phyloP scores from a whole-genome alignment of 2,888 invertebrate species.

The Deilephila elpenor region DNA sequence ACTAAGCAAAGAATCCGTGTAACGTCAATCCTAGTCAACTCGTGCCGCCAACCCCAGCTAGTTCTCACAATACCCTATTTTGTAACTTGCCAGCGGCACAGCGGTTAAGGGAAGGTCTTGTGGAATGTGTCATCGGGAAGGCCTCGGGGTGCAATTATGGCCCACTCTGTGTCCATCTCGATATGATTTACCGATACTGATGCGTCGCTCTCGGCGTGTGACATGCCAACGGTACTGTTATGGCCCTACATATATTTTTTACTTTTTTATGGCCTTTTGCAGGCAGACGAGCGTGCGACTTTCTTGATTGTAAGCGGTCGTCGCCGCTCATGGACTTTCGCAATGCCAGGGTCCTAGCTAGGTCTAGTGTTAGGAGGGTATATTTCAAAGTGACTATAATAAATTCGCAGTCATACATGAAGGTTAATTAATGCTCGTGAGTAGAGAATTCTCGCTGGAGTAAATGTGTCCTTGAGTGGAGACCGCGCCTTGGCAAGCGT shows the following conservation, averaged over 20 bases:
- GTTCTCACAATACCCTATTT: not conserved
- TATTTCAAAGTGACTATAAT: too few species aligned
- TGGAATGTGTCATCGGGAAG: conserved; percentile 76
- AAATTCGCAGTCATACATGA: too few species aligned
- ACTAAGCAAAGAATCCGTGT: not conserved
- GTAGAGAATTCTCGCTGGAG: too few species aligned
- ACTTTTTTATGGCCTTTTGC: too few species aligned
- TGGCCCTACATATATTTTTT: not conserved
- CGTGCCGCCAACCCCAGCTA: not conserved
- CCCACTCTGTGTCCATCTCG: conserved; percentile 56
- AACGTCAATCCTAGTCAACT: not conserved
- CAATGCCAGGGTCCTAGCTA: too few species aligned
- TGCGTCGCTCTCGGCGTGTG: conserved; percentile 61
- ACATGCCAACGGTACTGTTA: conserved; percentile 10
- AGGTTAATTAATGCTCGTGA: too few species aligned
- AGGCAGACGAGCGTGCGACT: too few species aligned
- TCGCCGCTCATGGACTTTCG: too few species aligned
- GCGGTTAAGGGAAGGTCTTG: conserved; percentile 59
- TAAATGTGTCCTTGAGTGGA: too few species aligned
- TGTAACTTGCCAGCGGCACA: conserved; percentile 27
- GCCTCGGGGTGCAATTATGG: conserved; percentile 72
- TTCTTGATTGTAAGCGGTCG: too few species aligned
- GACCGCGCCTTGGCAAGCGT: too few species aligned
- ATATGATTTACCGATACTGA: conserved; percentile 72
- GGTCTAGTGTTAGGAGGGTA: too few species aligned